Percentiles rank a stretch among this genome's conserved stretches.
phyloP scores from a whole-genome alignment of 2,888 invertebrate species.

The Allygus modestus region DNA sequence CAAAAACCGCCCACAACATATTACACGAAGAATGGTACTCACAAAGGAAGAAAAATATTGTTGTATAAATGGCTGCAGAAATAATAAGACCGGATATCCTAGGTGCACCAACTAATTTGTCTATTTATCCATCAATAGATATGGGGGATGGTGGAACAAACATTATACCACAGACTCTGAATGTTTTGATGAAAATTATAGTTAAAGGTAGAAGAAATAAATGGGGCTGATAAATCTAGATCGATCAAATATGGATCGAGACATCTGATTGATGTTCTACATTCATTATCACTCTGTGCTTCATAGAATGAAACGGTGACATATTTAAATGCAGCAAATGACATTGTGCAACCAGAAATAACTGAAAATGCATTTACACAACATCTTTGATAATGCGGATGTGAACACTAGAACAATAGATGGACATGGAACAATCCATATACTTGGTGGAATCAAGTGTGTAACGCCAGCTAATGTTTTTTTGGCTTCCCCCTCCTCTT shows the following conservation, averaged over 20 bases:
- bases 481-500: not conserved
- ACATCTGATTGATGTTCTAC: slow-evolving; percentile 13
- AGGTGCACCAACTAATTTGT: not conserved
- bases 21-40: no score
- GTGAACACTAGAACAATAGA: slow-evolving; percentile 5
- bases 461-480: slow-evolving; percentile 14
- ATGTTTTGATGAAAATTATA: not conserved
- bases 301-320: slow-evolving; percentile 1
- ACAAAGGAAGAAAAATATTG: slow-evolving; percentile 2
- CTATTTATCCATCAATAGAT: slow-evolving; percentile 18
- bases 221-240: slow-evolving; percentile 7
- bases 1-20: no score
- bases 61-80: slow-evolving; percentile 11
- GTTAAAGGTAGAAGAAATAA: not conserved
- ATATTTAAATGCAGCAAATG: slow-evolving; percentile 14
- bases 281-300: no score
- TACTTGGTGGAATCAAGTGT: slow-evolving; percentile 17
- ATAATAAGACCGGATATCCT: not conserved
- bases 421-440: not conserved
- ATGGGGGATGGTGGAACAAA: slow-evolving; percentile 2
- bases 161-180: slow-evolving; percentile 12
- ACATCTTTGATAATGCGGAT: not conserved
- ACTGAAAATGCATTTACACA: slow-evolving; percentile 12
- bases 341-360: slow-evolving; percentile 18
- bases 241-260: not conserved